Conservation (phyloP, 2,113 vertebrate genomes). For the Calyptomena viridis region DNA sequence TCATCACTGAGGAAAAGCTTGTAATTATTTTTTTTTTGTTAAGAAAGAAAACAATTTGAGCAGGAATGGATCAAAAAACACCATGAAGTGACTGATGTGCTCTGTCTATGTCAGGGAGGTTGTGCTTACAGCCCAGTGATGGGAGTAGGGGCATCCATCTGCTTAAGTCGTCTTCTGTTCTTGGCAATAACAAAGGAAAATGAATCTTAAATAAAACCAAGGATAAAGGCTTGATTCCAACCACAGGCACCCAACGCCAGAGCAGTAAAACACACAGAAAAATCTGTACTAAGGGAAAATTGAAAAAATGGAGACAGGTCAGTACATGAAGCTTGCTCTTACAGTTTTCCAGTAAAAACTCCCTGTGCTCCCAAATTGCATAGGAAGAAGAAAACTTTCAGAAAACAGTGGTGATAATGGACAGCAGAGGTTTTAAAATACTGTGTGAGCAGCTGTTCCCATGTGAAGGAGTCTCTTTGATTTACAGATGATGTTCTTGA, state of each 20-base stretch:
- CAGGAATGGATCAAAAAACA: neutral
- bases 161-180: constrained; percentile 46
- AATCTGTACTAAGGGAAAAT: constrained; percentile 14
- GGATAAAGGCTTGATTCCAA: constrained; percentile 18
- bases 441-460: neutral
- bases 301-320: neutral
- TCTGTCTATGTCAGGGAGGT: neutral
- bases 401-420: accelerated
- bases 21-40: neutral
- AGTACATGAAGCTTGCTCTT: neutral
- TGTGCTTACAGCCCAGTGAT: neutral
- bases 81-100: neutral
- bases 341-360: neutral
- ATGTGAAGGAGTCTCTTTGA: neutral
- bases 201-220: constrained; percentile 44
- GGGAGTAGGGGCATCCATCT: constrained; percentile 44
- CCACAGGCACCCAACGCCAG: constrained; percentile 22
- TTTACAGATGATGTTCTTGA: neutral
- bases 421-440: neutral
- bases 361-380: neutral
- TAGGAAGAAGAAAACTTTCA: neutral
- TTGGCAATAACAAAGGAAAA: constrained; percentile 75
- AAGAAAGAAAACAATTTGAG: neutral
- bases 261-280: constrained; percentile 30
- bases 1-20: neutral